These are phyloP conservation scores for Benitochromis conjunctus DNA, from an alignment of 2,113 vertebrate genomes.

Conservation along the genomic window DNA sequence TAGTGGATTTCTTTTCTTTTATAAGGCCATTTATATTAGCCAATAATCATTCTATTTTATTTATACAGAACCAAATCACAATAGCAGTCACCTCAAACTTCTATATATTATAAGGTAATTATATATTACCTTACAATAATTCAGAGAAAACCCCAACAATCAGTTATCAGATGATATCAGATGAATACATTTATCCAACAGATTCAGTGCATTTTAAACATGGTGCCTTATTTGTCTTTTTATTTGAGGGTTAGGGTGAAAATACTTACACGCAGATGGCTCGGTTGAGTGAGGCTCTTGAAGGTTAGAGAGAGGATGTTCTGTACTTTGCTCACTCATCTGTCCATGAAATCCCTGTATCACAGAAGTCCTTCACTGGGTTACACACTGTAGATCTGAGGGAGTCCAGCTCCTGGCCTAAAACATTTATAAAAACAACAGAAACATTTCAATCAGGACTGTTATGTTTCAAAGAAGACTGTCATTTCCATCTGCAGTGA, in stretches of 20 bases:
- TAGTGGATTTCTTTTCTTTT: not conserved
- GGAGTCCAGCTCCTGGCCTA: not conserved
- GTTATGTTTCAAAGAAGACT: fast-evolving
- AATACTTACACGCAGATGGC: not conserved
- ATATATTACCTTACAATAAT: not conserved
- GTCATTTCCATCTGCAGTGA: not conserved
- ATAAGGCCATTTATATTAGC: not conserved
- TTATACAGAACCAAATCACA: not conserved
- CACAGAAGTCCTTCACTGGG: not conserved
- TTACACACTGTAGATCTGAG: not conserved
- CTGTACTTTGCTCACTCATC: not conserved
- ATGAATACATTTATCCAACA: not conserved
- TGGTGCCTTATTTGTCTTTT: not conserved
- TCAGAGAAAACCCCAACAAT: not conserved
- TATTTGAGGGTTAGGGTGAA: not conserved
- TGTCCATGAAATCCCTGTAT: not conserved
- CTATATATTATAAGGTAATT: not conserved
- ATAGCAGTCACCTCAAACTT: not conserved
- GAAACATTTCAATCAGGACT: not conserved
- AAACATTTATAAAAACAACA: not conserved
- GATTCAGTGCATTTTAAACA: not conserved
- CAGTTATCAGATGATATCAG: not conserved
- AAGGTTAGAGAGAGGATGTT: not conserved
- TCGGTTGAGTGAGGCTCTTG: not conserved
- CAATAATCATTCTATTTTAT: not conserved